phyloP scores from a whole-genome alignment of 2,113 vertebrate species.

The Perca fluviatilis region DNA sequence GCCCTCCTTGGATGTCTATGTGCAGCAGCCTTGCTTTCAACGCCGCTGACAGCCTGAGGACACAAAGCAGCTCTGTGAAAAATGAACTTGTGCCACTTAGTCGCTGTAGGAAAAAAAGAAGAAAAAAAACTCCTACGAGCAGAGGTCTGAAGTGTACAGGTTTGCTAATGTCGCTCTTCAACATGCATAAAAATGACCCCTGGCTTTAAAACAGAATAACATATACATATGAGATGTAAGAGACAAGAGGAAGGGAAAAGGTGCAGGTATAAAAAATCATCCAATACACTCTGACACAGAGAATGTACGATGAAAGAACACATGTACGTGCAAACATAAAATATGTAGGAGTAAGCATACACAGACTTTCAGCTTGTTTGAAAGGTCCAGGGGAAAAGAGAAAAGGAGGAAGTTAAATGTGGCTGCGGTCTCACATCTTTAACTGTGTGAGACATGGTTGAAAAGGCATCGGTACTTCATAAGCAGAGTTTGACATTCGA shows the following conservation, averaged over 20 bases:
- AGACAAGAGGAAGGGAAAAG: background rate
- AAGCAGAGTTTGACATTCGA: too few relatives aligned
- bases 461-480: background rate
- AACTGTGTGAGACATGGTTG: background rate
- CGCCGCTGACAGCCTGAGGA: constrained; percentile 73
- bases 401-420: background rate
- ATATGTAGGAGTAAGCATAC: constrained; percentile 34
- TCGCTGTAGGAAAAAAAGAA: background rate
- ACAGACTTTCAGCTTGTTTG: constrained; percentile 2
- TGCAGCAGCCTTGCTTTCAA: constrained; percentile 68
- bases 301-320: constrained; percentile 49
- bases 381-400: background rate
- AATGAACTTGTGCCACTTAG: constrained; percentile 60
- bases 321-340: constrained; percentile 28
- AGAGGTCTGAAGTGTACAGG: constrained; percentile 31
- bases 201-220: constrained; percentile 34
- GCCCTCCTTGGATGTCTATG: constrained; percentile 44
- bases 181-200: constrained; percentile 43
- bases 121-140: constrained; percentile 14
- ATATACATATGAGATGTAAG: constrained; percentile 13
- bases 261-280: constrained; percentile 1
- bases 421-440: constrained; percentile 3
- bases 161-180: constrained; percentile 32
- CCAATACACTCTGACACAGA: constrained; percentile 16
- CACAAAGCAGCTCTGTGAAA: constrained; percentile 62